Evolutionary conservation across 1,140 invertebrate species (phyloP), one percentile per base, ranked within the genome.

Genomic region (Drosophila nikananu): DNA sequence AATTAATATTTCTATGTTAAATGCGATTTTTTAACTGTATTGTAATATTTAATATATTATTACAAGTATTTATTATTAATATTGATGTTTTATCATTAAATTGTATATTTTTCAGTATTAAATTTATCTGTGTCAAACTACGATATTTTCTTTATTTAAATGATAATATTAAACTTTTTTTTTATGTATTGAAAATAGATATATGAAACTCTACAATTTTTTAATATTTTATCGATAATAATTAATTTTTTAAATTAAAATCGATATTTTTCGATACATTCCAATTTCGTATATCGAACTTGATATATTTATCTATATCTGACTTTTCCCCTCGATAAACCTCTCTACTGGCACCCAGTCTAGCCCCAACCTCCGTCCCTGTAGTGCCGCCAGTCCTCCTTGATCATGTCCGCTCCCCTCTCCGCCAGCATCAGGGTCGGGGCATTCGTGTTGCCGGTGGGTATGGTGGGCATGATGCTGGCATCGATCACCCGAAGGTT

Each of bases 351-450:
- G 5, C 15, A 3, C 15, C 3, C 9, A n/a, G 0, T 10, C 13
- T 73, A 68, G 3, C 23, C 15, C 86, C 86, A 90, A 13, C 86
- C 86, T 0, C 86, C 86, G 15, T 86, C 39, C 19, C 41, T 44
- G 59, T 81, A 91, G 27, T 78, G 83, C 0, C 52, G 94, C 77
- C 94, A 94, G 49, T 94, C 94, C 73, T 95, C 93, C 79, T 96
- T 96, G 72, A 96, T 95, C 82, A 96, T 94, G 73, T 96, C 95
- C 0, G 95, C 93, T 3, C 93, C 95, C 67, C 95, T 96, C 71
- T 96, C 96, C 0, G 94, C 96, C 19, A 96, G 95, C 96, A 96
- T 96, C 12, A 96, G 94, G 1, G 94, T 94, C 0, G 96, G 95
- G 0, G 95, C 95, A 73, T 96, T 96, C 0, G 96, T 96, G 83